These are phyloP conservation scores for Eupithecia centaureata DNA, from an alignment of 2,888 invertebrate genomes.

Conservation along the genomic window DNA sequence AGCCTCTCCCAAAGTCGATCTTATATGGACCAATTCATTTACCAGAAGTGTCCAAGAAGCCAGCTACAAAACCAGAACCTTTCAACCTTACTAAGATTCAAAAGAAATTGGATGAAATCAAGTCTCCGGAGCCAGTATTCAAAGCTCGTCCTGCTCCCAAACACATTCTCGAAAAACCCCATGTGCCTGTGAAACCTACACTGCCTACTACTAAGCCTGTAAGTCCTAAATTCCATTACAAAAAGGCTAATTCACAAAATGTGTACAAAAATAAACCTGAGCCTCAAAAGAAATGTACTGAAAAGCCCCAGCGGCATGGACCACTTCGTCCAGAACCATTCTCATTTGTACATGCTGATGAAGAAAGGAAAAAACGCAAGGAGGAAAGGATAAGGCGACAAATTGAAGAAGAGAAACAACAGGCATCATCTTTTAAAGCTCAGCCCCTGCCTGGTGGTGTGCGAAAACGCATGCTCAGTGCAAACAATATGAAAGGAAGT, in stretches of 20 bases:
- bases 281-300: conserved; percentile 46
- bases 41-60: conserved; percentile 81
- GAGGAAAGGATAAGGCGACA: conserved; percentile 85
- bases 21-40: conserved; percentile 78
- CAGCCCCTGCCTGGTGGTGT: conserved; percentile 85
- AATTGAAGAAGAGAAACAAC: conserved; percentile 84
- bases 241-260: conserved; percentile 58
- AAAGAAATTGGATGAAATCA: conserved; percentile 62
- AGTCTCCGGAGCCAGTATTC: conserved; percentile 65
- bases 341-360: conserved; percentile 88
- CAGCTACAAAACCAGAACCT: conserved; percentile 84
- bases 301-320: conserved; percentile 59
- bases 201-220: conserved; percentile 61
- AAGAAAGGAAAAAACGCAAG: conserved; percentile 80
- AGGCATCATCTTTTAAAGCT: conserved; percentile 87
- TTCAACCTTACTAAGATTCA: conserved; percentile 85
- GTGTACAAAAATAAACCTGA: conserved; percentile 46
- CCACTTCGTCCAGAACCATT: conserved; percentile 82
- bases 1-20: conserved; percentile 85
- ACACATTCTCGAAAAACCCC: conserved; percentile 75
- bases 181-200: conserved; percentile 62
- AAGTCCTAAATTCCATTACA: conserved; percentile 70
- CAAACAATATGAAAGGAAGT: conserved; percentile 50
- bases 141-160: conserved; percentile 87
- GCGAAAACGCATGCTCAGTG: conserved; percentile 71